Base-by-base conservation (phyloP, 2,888 invertebrate genomes). In the Lasius fuliginosus region DNA sequence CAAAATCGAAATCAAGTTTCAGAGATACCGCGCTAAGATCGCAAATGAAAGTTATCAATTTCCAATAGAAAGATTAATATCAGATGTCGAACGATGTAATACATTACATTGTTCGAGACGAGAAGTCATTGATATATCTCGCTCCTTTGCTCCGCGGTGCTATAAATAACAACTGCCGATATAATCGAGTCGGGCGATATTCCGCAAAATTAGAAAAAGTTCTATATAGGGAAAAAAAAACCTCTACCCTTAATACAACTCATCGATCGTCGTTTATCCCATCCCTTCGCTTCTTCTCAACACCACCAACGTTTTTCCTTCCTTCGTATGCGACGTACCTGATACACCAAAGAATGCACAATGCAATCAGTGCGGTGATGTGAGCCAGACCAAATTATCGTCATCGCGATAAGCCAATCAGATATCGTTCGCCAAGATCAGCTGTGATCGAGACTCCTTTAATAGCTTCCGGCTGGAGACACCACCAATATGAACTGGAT, bases 361-460 rank as follows among this genome's bases (percentile, higher is more conserved):
- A 73, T 84, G 84, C 73, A 82, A 84, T 84, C 82, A 82, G 58
- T 58, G 82, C 71, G 42, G 30, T 40, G 84, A 82, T 65, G 82
- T 82, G 82, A 84, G 49, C 60, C 58, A 84, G 65, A 82, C 60
- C 58, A 67, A 84, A 84, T 84, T 84, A 84, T 67, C 84, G 65
- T 58, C 73, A 40, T 56, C 84, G 65, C 56, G 74, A 71, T 64
- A 67, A 84, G 64, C 73, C 58, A 40, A 69, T 18, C 62, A 68
- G 64, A 75, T 84, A 86, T 71, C 75, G 74, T 12, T 69, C 60
- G 42, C 60, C 64, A 56, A 74, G 58, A 42, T 33, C 42, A 46
- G 82, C 46, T 58, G 53, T 74, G 76, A 86, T 85, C 79, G 75
- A 68, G 84, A 84, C 75, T 79, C 85, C 74, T 85, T 82, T 82